These are phyloP conservation scores for Progne subis DNA, from an alignment of 2,113 vertebrate species.

Conservation along the genomic window DNA sequence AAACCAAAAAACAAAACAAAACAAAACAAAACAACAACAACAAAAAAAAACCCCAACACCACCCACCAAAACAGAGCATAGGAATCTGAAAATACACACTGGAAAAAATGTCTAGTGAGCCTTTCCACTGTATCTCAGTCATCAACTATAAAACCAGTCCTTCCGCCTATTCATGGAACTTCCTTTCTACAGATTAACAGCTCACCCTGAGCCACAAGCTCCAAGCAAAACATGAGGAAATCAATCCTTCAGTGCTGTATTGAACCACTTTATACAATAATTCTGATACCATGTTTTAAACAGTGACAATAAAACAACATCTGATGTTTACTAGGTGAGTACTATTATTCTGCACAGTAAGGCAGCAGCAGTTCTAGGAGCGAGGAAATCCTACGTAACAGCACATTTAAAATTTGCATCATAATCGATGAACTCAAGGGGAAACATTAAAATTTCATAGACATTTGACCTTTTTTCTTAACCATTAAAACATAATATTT, in stretches of 20 bases:
- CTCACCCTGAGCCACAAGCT: background rate
- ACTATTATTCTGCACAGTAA: background rate
- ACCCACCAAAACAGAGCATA: background rate
- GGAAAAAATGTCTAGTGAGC: background rate
- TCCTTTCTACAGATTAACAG: background rate
- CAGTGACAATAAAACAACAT: background rate
- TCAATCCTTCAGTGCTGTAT: background rate
- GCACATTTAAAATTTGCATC: background rate
- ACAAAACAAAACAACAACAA: background rate
- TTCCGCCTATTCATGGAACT: background rate
- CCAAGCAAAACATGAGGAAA: background rate
- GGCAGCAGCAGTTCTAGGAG: background rate
- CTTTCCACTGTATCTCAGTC: background rate
- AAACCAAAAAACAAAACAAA: no score
- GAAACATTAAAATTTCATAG: background rate
- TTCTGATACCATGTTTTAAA: background rate
- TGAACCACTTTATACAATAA: background rate
- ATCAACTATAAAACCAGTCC: background rate
- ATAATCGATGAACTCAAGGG: background rate
- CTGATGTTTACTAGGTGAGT: background rate
- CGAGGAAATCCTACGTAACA: background rate
- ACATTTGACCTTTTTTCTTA: background rate
- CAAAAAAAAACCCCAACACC: no score
- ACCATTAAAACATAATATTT: background rate
- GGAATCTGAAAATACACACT: background rate